A percentile compares a stretch with the other conserved stretches of the same genome.
These are phyloP conservation scores for Ormyrus thymus DNA, from an alignment of 2,888 invertebrate genomes.

Conservation along the genomic window DNA sequence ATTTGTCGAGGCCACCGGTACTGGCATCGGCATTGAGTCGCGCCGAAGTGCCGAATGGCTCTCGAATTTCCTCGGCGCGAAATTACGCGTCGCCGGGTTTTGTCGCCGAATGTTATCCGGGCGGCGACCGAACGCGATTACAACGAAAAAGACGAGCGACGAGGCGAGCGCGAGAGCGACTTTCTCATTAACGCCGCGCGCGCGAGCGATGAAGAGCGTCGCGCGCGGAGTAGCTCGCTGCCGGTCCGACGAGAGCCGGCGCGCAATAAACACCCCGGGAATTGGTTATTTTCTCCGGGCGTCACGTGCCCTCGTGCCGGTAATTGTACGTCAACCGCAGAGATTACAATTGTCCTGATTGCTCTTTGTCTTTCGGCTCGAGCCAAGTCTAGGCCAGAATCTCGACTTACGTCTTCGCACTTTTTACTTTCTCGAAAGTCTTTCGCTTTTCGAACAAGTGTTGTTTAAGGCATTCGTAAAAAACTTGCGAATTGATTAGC, in stretches of 20 bases:
- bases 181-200: slow-evolving; percentile 62
- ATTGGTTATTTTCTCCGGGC: slow-evolving; percentile 70
- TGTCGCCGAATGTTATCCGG: background rate
- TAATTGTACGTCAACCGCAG: slow-evolving; percentile 71
- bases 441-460: too few relatives aligned
- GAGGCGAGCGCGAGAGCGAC: slow-evolving; percentile 13
- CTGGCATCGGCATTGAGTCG: too few relatives aligned
- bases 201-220: slow-evolving; percentile 61
- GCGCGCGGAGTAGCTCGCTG: slow-evolving; percentile 54
- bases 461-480: too few relatives aligned
- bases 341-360: slow-evolving; percentile 70
- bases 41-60: background rate
- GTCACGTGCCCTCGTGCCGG: slow-evolving; percentile 55
- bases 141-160: slow-evolving; percentile 55
- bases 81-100: slow-evolving; percentile 7
- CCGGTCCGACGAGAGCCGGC: slow-evolving; percentile 31
- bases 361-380: slow-evolving; percentile 64
- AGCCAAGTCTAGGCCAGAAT: too few relatives aligned
- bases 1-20: too few relatives aligned
- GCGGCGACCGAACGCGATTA: slow-evolving; percentile 45
- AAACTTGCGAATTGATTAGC: too few relatives aligned
- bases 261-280: slow-evolving; percentile 68
- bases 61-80: slow-evolving; percentile 6
- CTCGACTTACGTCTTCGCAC: too few relatives aligned
- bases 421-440: too few relatives aligned